These are phyloP conservation scores for Dicyrtoma fusca DNA, from an alignment of 2,888 invertebrate species.

Conservation along the genomic window DNA sequence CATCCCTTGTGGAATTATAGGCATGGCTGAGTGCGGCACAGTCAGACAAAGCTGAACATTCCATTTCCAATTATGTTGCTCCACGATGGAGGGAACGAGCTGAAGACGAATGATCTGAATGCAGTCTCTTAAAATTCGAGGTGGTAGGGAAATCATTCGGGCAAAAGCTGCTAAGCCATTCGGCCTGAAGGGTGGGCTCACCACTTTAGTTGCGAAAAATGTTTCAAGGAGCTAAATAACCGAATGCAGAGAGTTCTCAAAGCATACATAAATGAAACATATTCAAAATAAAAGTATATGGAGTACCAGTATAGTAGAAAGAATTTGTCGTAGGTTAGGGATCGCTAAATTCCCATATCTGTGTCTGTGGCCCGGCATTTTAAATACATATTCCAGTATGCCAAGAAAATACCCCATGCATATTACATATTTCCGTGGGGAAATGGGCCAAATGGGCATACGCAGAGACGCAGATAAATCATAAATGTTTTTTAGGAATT, in stretches of 20 bases:
- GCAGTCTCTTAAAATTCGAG: slow-evolving; percentile 86
- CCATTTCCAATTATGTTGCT: slow-evolving; percentile 77
- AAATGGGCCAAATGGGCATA: no score
- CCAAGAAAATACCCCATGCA: no score
- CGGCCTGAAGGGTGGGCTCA: slow-evolving; percentile 87
- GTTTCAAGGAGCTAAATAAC: slow-evolving; percentile 76
- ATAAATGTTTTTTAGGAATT: no score
- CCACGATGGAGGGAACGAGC: slow-evolving; percentile 60
- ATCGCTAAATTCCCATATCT: no score
- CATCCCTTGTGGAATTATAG: slow-evolving; percentile 87
- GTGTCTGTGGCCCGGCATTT: no score
- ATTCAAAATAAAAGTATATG: no score
- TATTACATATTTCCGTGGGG: no score
- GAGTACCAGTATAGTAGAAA: not conserved
- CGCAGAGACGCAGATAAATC: no score
- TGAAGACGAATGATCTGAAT: slow-evolving; percentile 82
- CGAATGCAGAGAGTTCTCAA: slow-evolving; percentile 18
- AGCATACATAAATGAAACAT: no score
- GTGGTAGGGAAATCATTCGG: slow-evolving; percentile 80
- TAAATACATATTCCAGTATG: no score
- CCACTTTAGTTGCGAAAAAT: slow-evolving; percentile 88
- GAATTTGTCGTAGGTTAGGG: no score
- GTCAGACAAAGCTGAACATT: slow-evolving; percentile 88
- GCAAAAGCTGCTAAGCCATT: slow-evolving; percentile 85
- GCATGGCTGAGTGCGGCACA: slow-evolving; percentile 83